A percentile compares a stretch with the other conserved stretches of the same genome.
phyloP scores from a whole-genome alignment of 2,888 invertebrate species.

The Seladonia tumulorum region DNA sequence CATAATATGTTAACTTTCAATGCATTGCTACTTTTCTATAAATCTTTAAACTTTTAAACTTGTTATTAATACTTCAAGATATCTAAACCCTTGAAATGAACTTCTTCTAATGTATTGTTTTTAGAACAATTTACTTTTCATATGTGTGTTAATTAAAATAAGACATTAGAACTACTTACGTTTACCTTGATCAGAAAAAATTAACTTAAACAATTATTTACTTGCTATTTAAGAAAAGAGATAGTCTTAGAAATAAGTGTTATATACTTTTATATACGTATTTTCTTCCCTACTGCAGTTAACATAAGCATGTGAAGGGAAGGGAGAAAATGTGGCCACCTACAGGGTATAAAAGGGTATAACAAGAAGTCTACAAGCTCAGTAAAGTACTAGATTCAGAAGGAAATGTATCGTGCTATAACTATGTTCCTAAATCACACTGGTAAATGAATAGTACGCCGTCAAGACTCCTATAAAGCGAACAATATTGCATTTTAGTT shows the following conservation, averaged over 20 bases:
- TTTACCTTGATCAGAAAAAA: background rate
- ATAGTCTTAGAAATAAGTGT: background rate
- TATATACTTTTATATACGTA: constrained; percentile 7
- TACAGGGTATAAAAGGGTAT: constrained; percentile 74
- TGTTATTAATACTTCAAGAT: background rate
- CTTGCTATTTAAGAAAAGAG: background rate
- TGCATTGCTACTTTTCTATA: background rate
- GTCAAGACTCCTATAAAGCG: constrained; percentile 3
- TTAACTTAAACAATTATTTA: background rate
- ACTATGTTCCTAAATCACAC: constrained; percentile 55
- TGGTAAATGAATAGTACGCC: constrained; percentile 61
- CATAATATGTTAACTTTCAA: constrained; percentile 3
- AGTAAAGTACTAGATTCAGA: constrained; percentile 61
- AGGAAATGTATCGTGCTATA: constrained; percentile 64
- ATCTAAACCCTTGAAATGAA: background rate
- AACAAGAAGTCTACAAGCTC: constrained; percentile 56
- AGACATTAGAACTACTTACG: background rate
- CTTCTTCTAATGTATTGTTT: background rate
- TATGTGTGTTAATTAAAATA: background rate
- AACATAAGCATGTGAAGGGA: constrained; percentile 43
- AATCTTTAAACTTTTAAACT: background rate
- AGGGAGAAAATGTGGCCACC: constrained; percentile 70
- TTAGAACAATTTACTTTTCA: background rate
- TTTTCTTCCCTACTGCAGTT: constrained; percentile 33
- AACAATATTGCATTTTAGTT: constrained; percentile 10